Evolutionary conservation across 2,113 vertebrate genomes (phyloP), one percentile per base, ranked within the genome.

Genomic region (Burhinus oedicnemus): DNA sequence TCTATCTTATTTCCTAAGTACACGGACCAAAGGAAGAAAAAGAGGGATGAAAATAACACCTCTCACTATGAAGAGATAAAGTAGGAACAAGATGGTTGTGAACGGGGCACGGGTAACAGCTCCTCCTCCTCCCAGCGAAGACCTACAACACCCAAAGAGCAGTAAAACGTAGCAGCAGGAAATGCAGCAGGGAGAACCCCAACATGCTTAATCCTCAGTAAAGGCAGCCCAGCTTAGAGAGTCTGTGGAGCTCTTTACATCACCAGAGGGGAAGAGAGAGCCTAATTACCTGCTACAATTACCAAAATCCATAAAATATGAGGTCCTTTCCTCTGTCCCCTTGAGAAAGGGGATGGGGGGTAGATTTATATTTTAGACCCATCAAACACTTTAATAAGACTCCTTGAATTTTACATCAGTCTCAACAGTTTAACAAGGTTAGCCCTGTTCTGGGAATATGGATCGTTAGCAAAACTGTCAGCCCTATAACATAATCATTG

Each of bases 381-480:
- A 86, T 55, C 80, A 82, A 86, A 78, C 62, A 58, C 23, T 82
- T 90, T 51, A 83, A 34, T 27, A 87, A 45, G 5, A 58, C 23
- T 83, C 68, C 47, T 81, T 82, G 57, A 93, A 83, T 92, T 94
- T 87, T 87, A 89, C 34, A 93, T 66, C 27, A 62, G 60, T 60
- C 55, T 87, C 60, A 68, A 76, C 26, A 60, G 38, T 57, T 77
- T 94, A 88, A 77, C 51, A 83, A 74, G 66, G 49, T 89, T 87
- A 90, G 45, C 29, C 66, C 75, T 75, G 40, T 54, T 85, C 69
- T 96, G 72, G 52, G 88, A 91, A 87, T 62, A 94, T 8, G 20
- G 86, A 87, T n/a, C 9, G 4, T 85, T 54, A 83, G 69, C 66
- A 87, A 85, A 96, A 87, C 80, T 84, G 60, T 65, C 82, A 86